A percentile compares a stretch with the other conserved stretches of the same genome.
phyloP scores from a whole-genome alignment of 2,113 vertebrate species.

The Spilogale gracilis region DNA sequence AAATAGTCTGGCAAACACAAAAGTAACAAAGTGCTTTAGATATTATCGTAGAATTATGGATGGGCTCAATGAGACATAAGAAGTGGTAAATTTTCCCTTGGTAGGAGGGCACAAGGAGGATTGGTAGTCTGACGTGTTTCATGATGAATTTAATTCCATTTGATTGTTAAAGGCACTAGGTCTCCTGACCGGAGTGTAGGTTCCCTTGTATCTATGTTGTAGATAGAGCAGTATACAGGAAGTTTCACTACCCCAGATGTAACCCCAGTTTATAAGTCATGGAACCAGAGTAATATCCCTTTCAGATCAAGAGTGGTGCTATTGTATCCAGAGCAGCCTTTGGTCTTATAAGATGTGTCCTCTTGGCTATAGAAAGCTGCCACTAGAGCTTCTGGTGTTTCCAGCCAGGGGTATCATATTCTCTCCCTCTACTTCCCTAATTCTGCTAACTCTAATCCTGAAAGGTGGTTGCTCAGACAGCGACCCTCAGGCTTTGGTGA shows the following conservation, averaged over 20 bases:
- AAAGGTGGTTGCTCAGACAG: not conserved
- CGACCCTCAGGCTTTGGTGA: too few species aligned
- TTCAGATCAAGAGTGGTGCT: not conserved
- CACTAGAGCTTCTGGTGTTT: fast-evolving
- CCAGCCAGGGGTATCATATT: not conserved
- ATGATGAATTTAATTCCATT: not conserved
- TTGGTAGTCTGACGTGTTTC: not conserved
- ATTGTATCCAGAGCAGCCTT: not conserved
- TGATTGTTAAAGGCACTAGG: not conserved
- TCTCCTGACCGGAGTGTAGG: not conserved
- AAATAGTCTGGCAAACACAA: not conserved
- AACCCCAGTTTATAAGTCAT: too few species aligned
- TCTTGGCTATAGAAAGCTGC: too few species aligned
- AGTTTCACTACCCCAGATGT: not conserved
- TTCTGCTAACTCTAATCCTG: not conserved
- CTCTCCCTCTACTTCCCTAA: not conserved
- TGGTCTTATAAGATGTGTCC: not conserved
- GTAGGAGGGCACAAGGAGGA: not conserved
- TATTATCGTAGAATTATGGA: not conserved
- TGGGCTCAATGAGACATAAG: not conserved
- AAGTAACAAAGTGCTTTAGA: not conserved
- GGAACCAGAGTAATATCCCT: fast-evolving
- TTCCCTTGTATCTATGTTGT: not conserved
- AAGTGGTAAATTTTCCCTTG: not conserved
- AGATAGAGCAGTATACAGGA: not conserved